Evolutionary conservation across 2,888 invertebrate species (phyloP).

Genomic region (Lasioglossum zephyrum): DNA sequence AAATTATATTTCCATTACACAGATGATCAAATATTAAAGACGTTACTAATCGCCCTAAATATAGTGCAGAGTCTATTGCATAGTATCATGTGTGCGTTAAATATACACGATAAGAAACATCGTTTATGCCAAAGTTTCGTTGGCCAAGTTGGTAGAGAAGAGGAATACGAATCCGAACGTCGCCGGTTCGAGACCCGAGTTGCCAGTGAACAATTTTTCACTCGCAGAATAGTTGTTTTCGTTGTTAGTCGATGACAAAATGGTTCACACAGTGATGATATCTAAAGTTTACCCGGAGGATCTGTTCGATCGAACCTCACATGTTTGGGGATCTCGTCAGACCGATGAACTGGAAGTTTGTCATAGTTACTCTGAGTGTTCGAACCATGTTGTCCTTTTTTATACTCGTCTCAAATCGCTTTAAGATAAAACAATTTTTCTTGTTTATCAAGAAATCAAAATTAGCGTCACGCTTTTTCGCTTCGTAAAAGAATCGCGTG

Average conservation of each 20-base stretch:
- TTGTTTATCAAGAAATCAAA: too few species aligned
- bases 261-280: slow-evolving; percentile 77
- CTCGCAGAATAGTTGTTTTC: background rate
- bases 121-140: fast-evolving
- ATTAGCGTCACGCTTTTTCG: too few species aligned
- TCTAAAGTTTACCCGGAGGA: slow-evolving; percentile 69
- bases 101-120: background rate
- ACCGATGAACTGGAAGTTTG: slow-evolving; percentile 66
- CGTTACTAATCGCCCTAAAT: background rate
- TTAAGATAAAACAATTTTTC: background rate
- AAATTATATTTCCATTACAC: background rate
- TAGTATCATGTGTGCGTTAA: background rate
- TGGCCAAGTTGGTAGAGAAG: slow-evolving; percentile 68
- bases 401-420: too few species aligned
- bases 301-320: slow-evolving; percentile 56
- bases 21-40: background rate
- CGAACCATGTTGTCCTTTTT: background rate
- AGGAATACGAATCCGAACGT: slow-evolving; percentile 52
- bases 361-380: slow-evolving; percentile 82
- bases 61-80: background rate
- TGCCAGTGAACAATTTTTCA: background rate
- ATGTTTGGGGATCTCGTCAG: slow-evolving; percentile 64
- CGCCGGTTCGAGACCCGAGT: slow-evolving; percentile 24
- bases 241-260: background rate
- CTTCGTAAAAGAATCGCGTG: too few species aligned